Evolutionary conservation across 2,113 vertebrate species (phyloP).

Genomic region (Podocnemis expansa): DNA sequence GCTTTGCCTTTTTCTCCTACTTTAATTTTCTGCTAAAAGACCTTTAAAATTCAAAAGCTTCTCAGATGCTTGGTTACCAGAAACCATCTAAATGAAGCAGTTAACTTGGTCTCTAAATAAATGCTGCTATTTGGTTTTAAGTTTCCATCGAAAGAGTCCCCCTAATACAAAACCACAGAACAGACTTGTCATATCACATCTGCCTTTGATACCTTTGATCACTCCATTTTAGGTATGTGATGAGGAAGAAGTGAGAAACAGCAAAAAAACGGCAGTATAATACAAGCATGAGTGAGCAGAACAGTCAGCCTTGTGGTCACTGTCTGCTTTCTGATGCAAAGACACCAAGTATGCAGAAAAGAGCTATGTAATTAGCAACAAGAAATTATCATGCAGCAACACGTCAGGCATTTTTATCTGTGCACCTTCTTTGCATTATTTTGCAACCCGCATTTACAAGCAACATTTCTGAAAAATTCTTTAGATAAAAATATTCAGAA

Average conservation of each 20-base stretch:
- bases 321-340: not conserved
- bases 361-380: not conserved
- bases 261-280: not conserved
- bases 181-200: not conserved
- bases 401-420: not conserved
- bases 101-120: not conserved
- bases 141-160: constrained; percentile 27
- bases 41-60: not conserved
- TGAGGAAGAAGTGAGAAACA: not conserved
- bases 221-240: not conserved
- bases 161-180: constrained; percentile 55
- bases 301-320: constrained; percentile 19
- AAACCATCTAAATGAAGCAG: not conserved
- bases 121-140: not conserved
- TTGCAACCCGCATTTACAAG: not conserved
- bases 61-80: not conserved
- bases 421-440: not conserved
- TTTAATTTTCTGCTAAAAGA: not conserved
- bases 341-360: not conserved
- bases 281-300: not conserved
- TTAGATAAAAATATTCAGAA: not conserved
- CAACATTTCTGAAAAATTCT: not conserved
- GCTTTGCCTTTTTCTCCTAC: rapidly evolving
- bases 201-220: not conserved
- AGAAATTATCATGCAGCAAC: not conserved